Conservation (phyloP, 2,797 vertebrate genomes). For the Xenentodon cancila region DNA sequence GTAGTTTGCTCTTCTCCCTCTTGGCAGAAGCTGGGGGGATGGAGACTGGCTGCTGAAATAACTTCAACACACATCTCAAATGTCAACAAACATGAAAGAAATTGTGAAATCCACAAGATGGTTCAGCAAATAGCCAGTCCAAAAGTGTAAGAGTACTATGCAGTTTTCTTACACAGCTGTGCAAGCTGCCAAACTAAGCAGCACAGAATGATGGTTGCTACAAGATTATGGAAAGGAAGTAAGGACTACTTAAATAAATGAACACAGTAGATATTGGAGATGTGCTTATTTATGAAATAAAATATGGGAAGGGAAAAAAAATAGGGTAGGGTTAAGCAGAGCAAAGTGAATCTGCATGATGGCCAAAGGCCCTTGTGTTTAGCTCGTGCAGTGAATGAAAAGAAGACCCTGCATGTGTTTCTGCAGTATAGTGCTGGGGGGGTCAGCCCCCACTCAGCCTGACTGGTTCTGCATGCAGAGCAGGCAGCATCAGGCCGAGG, state of each 20-base stretch:
- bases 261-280: neutral
- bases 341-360: slow-evolving; percentile 62
- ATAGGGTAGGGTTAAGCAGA: slow-evolving; percentile 26
- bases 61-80: slow-evolving; percentile 56
- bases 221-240: no score
- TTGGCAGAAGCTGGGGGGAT: slow-evolving; percentile 34
- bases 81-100: slow-evolving; percentile 68
- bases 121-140: slow-evolving; percentile 32
- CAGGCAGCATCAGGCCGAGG: slow-evolving; percentile 68
- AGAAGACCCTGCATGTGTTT: slow-evolving; percentile 52
- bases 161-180: neutral
- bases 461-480: slow-evolving; percentile 76
- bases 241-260: no score
- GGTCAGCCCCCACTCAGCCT: slow-evolving; percentile 52
- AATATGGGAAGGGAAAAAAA: slow-evolving; percentile 10
- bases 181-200: neutral
- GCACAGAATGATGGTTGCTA: no score
- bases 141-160: slow-evolving; percentile 14
- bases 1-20: slow-evolving; percentile 42
- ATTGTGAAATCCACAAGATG: slow-evolving; percentile 55
- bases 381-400: slow-evolving; percentile 75
- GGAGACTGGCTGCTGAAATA: slow-evolving; percentile 44
- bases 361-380: slow-evolving; percentile 64
- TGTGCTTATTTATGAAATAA: neutral
- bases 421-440: slow-evolving; percentile 62